Conservation (phyloP, 2,113 vertebrate species). For the Ictidomys tridecemlineatus region DNA sequence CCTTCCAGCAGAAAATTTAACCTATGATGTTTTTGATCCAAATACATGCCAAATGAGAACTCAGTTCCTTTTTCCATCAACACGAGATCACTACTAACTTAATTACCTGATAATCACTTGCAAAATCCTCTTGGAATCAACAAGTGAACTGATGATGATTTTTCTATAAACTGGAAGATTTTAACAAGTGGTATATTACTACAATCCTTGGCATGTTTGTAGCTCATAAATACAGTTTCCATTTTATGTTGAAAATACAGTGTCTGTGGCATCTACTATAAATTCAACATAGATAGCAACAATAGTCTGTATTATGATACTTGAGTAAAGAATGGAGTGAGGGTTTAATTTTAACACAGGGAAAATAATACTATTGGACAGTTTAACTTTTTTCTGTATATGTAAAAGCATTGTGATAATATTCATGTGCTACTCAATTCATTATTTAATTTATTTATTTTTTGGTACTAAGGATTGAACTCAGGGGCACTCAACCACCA, state of each 20-base stretch:
- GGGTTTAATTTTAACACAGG: neutral
- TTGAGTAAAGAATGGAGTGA: neutral
- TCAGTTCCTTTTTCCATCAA: neutral
- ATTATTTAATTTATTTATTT: neutral
- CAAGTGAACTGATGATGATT: slow-evolving; percentile 12
- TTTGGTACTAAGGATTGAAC: too few relatives aligned
- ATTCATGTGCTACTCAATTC: neutral
- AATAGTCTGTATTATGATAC: neutral
- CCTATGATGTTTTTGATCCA: neutral
- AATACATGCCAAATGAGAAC: neutral
- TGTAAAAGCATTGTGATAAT: slow-evolving; percentile 40
- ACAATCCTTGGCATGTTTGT: neutral
- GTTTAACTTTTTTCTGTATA: neutral
- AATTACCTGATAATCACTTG: neutral
- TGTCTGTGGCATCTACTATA: neutral
- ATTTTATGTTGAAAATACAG: slow-evolving; percentile 36
- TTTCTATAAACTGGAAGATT: neutral
- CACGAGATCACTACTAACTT: slow-evolving; percentile 1
- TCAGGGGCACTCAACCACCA: too few relatives aligned
- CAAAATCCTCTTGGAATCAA: slow-evolving; percentile 37
- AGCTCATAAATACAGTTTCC: neutral
- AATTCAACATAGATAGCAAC: neutral
- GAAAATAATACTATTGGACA: slow-evolving; percentile 4
- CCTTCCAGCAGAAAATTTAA: slow-evolving; percentile 21
- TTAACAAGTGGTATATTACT: neutral